phyloP scores from a whole-genome alignment of 2,797 vertebrate species.

The Sebastes aleutianus region DNA sequence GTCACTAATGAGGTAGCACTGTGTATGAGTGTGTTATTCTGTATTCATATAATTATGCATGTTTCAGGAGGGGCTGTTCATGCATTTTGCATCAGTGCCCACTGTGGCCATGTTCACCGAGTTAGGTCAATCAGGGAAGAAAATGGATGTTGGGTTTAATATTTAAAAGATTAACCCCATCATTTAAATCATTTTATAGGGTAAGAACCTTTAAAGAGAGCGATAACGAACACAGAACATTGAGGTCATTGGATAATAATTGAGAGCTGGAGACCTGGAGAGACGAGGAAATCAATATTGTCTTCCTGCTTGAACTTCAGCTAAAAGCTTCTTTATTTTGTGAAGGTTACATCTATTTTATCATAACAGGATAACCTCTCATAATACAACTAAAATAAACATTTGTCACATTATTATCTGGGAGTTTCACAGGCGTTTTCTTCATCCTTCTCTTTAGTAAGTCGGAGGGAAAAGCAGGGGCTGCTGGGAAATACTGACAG shows the following conservation, averaged over 20 bases:
- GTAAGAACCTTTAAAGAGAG: conserved; percentile 6
- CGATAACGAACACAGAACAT: neutral
- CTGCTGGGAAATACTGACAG: neutral
- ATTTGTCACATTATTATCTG: neutral
- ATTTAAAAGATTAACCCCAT: conserved; percentile 12
- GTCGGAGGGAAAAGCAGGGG: neutral
- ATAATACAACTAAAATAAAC: neutral
- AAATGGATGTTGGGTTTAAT: neutral
- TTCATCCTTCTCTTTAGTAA: neutral
- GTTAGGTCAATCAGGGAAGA: conserved; percentile 7
- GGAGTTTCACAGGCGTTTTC: neutral
- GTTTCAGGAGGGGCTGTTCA: conserved; percentile 18
- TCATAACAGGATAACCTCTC: neutral
- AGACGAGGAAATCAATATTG: neutral
- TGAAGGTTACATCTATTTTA: neutral
- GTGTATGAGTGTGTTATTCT: conserved; percentile 12
- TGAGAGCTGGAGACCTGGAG: neutral
- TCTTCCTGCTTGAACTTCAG: neutral
- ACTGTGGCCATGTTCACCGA: neutral
- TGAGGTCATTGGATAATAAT: neutral
- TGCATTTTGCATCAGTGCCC: conserved; percentile 40
- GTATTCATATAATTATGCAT: conserved; percentile 21
- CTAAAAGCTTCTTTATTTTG: neutral
- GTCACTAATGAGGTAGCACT: conserved; percentile 46
- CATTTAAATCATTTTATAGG: neutral